A percentile compares a stretch with the other conserved stretches of the same genome.
These are phyloP conservation scores for Chaetura pelagica DNA, from an alignment of 2,113 vertebrate species.

Conservation along the genomic window DNA sequence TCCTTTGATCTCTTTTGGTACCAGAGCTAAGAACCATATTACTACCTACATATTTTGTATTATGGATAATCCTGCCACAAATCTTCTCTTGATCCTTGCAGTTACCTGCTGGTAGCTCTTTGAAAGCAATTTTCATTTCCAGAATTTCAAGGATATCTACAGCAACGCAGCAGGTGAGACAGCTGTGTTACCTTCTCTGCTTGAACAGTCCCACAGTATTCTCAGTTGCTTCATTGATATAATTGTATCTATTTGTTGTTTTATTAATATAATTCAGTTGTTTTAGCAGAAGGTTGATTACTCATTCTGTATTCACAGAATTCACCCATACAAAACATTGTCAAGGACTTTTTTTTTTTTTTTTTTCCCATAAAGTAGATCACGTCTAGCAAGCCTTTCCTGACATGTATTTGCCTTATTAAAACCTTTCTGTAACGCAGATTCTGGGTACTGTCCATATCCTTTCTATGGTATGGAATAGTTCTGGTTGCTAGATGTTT, in stretches of 20 bases:
- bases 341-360: too few species aligned
- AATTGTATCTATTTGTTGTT: background rate
- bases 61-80: conserved; percentile 34
- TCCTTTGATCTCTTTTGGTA: conserved; percentile 16
- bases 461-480: background rate
- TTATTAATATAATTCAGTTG: background rate
- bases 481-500: background rate
- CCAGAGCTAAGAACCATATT: conserved; percentile 23
- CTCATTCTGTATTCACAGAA: background rate
- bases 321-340: background rate
- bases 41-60: background rate
- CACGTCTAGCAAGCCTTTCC: background rate
- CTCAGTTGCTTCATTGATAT: background rate
- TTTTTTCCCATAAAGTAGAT: background rate
- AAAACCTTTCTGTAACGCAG: background rate
- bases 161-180: background rate
- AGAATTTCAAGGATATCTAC: conserved; percentile 12
- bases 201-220: background rate
- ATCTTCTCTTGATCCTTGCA: conserved; percentile 53
- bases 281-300: background rate
- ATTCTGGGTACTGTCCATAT: background rate
- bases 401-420: background rate
- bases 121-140: conserved; percentile 18
- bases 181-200: background rate
- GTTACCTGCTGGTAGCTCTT: conserved; percentile 7